Conservation (phyloP, 2,888 invertebrate species). For the Lamellibrachia satsuma region DNA sequence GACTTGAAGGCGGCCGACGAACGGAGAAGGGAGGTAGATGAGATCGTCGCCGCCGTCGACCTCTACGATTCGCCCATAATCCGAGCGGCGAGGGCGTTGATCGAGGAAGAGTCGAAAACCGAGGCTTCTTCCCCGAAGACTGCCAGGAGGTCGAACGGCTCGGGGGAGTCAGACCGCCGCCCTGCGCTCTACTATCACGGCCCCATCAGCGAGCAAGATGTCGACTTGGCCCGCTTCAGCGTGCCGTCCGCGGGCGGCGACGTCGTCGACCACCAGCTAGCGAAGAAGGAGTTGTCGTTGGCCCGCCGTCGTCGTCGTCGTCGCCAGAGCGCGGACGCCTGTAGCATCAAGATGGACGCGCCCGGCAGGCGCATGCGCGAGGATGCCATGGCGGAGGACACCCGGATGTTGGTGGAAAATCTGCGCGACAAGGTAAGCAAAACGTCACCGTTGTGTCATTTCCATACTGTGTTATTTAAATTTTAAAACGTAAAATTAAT, state of each 20-base stretch:
- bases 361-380: slow-evolving; percentile 28
- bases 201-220: slow-evolving; percentile 24
- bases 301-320: slow-evolving; percentile 17
- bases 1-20: background rate
- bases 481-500: background rate
- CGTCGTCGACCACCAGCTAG: slow-evolving; percentile 21
- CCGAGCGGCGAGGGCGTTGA: background rate
- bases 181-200: slow-evolving; percentile 19
- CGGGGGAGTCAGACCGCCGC: slow-evolving; percentile 8
- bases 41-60: background rate
- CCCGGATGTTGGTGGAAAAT: slow-evolving; percentile 42
- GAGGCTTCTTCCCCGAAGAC: background rate
- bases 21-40: slow-evolving; percentile 20
- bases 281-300: slow-evolving; percentile 20
- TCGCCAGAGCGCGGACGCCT: slow-evolving; percentile 18
- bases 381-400: slow-evolving; percentile 44
- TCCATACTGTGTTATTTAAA: too few relatives aligned
- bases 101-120: background rate
- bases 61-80: background rate
- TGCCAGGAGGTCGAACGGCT: slow-evolving; percentile 7
- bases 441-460: background rate
- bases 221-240: slow-evolving; percentile 17
- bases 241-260: slow-evolving; percentile 7
- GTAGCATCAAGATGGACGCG: slow-evolving; percentile 14
- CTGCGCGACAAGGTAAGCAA: slow-evolving; percentile 40